Base-by-base conservation (phyloP, 2,113 vertebrate species). In the Apaloderma vittatum region DNA sequence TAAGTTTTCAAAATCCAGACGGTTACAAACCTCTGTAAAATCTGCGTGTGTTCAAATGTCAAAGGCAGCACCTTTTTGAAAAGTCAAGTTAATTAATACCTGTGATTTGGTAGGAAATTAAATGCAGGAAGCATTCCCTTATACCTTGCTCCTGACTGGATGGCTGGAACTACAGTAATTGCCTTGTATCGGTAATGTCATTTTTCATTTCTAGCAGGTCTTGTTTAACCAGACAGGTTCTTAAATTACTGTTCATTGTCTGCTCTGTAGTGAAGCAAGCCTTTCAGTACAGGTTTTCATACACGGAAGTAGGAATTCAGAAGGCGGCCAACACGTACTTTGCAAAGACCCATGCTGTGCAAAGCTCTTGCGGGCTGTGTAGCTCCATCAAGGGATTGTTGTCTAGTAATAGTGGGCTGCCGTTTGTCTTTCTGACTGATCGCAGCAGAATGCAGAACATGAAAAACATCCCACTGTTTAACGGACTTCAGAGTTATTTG, bases 131-230 rank as follows among this genome's bases (percentile, higher is more conserved):
- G 19, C 63, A 9, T 96, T 92, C 63, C 58, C 23, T 92, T 55
- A 32, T 51, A 48, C 78, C 51, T 80, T 55, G 79, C 67, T 86
- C 58, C 70, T 81, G 63, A 88, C 43, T 91, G 71, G 68, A 81
- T 65, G 57, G 24, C 90, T 94, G 92, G 27, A 96, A 75, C 88
- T 48, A 15, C 72, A 61, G 73, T 81, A 96, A 97, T 88, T 96
- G 72, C 57, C 49, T 93, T 59, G 74, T 75, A 97, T 70, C 51
- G 26, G 54, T 54, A 78, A 95, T 86, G 93, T 90, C 40, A 96
- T 93, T 96, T 97, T 93, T 96, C 92, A 95, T 94, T 96, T 94
- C 82, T 71, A 84, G 82, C 85, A 93, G 71, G 55, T 49, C 82
- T 80, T 83, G 24, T 93, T 94, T 74, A 84, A 81, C 37, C 92